Conservation (phyloP, 2,888 invertebrate species). For the Cephus pulcher region DNA sequence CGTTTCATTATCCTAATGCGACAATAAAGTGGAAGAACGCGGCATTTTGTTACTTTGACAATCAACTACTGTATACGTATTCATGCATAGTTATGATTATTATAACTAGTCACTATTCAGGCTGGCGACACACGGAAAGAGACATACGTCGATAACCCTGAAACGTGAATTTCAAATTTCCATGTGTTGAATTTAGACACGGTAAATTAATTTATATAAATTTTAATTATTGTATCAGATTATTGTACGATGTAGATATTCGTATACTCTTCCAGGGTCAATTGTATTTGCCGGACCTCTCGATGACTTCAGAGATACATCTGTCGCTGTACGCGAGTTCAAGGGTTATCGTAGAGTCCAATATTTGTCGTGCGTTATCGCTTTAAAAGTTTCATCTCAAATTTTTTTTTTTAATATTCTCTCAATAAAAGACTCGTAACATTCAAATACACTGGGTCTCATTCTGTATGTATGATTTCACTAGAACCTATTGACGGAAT, state of each 20-base stretch:
- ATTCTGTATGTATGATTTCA: neutral
- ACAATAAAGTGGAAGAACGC: neutral
- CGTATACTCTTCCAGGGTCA: neutral
- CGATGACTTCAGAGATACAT: neutral
- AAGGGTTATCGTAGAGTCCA: neutral
- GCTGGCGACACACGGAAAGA: neutral
- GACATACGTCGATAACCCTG: neutral
- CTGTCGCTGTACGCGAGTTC: neutral
- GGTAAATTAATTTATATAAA: neutral
- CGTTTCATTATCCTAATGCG: neutral
- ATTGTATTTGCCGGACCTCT: neutral
- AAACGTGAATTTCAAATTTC: neutral
- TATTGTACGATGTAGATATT: too few relatives aligned
- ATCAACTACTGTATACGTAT: neutral
- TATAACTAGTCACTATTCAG: neutral
- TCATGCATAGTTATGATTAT: neutral
- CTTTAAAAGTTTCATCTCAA: neutral
- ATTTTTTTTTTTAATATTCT: neutral
- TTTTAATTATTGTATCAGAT: neutral
- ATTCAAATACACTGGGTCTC: neutral
- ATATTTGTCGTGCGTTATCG: neutral
- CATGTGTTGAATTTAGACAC: neutral
- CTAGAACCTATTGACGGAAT: neutral
- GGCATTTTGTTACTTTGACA: neutral
- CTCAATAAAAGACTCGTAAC: neutral